Percentiles rank a stretch among this genome's conserved stretches.
These are phyloP conservation scores for Globia sparganii DNA, from an alignment of 2,888 invertebrate genomes.

Conservation along the genomic window DNA sequence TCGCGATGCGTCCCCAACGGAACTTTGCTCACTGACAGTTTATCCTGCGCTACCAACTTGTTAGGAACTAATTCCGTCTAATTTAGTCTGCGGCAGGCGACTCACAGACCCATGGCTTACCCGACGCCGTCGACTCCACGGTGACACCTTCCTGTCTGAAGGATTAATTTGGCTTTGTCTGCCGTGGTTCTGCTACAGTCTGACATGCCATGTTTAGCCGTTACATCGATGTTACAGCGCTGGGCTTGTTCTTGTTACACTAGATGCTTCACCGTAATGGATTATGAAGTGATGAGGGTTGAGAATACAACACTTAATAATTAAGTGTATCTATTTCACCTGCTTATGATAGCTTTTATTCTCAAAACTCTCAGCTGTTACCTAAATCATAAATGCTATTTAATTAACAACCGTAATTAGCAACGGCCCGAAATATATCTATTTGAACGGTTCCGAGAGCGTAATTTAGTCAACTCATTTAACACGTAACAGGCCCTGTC, in stretches of 20 bases:
- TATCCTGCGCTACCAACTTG: constrained; percentile 76
- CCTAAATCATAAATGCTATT: constrained; percentile 51
- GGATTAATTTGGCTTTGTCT: constrained; percentile 79
- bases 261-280: constrained; percentile 38
- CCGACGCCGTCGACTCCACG: constrained; percentile 61
- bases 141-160: constrained; percentile 75
- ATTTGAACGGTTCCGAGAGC: constrained; percentile 40
- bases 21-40: constrained; percentile 76
- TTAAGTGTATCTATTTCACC: constrained; percentile 43
- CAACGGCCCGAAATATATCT: constrained; percentile 30
- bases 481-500: constrained; percentile 68
- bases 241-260: constrained; percentile 30
- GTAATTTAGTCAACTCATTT: constrained; percentile 65
- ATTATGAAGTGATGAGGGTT: constrained; percentile 54
- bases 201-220: constrained; percentile 66
- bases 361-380: constrained; percentile 37
- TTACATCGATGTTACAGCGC: constrained; percentile 41
- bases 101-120: constrained; percentile 73
- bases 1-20: constrained; percentile 66
- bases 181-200: constrained; percentile 68
- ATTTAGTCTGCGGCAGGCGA: constrained; percentile 74
- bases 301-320: constrained; percentile 36
- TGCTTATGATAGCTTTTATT: constrained; percentile 18
- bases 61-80: constrained; percentile 81
- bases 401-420: constrained; percentile 58